Base-by-base conservation (phyloP, 1,140 invertebrate genomes). In the Spodoptera litura region DNA sequence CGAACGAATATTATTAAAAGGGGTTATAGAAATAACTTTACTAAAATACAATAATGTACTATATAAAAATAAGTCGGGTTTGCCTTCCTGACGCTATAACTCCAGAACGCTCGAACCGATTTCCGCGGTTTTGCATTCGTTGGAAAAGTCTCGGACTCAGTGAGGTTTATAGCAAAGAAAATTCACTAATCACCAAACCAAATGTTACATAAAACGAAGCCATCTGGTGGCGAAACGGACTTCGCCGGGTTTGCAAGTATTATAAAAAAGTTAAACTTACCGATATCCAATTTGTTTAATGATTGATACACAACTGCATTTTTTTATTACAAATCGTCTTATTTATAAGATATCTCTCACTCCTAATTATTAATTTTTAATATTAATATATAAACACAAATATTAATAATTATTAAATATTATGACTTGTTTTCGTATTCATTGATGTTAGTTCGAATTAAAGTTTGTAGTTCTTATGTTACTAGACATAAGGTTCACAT, bases 391-490 rank as follows among this genome's bases (percentile, higher is more conserved):
- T 4, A 12, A 0, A 5, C 59, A n/a, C 3, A 68, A 27, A 27
- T 66, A 66, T 49, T 49, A 66, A 66, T 66, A 68, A 68, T 13
- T 52, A 68, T 51, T 12, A 20, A 68, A 52, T n/a, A n/a, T 52
- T 68, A 68, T 53, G 64, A 68, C 64, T 13, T 31, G 49, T 68
- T 31, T 52, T n/a, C 9, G 31, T 31, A 31, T 31, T 31, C 4
- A 2, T 31, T 25, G 13, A n/a, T 68, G 11, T 9, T 8, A 12
- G 25, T 31, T 15, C 25, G 52, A 27, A 52, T 12, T 25, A 10
- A 52, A 8, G 12, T 31, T 13, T 8, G 8, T 13, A 52, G 49
- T 8, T 0, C 49, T 68, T 27, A 68, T 13, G 27, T 15, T 31
- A 38, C 38, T 44, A 38, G 25, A n/a, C 12, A 51, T 61, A 66